Conservation (phyloP, 2,797 vertebrate species). For the Ceryle rudis region DNA sequence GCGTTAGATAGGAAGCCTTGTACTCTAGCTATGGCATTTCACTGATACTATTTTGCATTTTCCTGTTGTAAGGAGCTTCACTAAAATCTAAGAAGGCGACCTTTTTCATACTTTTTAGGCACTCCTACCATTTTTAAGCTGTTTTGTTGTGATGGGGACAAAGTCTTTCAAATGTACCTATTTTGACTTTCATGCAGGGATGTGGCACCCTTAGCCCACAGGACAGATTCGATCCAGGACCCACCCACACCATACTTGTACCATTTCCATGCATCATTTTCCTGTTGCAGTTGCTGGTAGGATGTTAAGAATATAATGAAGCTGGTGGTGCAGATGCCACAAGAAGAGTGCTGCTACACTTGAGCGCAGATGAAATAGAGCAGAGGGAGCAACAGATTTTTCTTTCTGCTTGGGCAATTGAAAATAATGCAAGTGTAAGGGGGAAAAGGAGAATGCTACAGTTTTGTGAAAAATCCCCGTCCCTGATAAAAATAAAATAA, state of each 20-base stretch:
- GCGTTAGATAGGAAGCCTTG: neutral
- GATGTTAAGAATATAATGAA: neutral
- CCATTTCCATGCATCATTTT: neutral
- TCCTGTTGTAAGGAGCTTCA: neutral
- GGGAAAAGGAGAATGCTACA: neutral
- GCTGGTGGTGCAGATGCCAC: neutral
- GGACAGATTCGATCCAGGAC: neutral
- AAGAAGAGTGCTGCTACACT: neutral
- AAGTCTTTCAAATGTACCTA: neutral
- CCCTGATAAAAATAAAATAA: neutral
- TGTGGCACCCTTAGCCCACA: neutral
- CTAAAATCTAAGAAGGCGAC: neutral
- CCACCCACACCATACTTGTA: neutral
- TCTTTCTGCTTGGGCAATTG: neutral
- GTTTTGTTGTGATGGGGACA: neutral
- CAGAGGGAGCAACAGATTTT: neutral
- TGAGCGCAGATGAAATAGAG: neutral
- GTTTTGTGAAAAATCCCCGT: neutral
- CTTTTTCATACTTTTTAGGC: neutral
- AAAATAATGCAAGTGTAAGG: neutral
- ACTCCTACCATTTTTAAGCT: neutral
- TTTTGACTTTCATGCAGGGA: neutral
- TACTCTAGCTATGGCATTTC: neutral
- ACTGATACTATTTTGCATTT: neutral
- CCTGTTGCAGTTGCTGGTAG: neutral